phyloP scores from a whole-genome alignment of 2,797 vertebrate genomes.

The Clarias platycephalus region DNA sequence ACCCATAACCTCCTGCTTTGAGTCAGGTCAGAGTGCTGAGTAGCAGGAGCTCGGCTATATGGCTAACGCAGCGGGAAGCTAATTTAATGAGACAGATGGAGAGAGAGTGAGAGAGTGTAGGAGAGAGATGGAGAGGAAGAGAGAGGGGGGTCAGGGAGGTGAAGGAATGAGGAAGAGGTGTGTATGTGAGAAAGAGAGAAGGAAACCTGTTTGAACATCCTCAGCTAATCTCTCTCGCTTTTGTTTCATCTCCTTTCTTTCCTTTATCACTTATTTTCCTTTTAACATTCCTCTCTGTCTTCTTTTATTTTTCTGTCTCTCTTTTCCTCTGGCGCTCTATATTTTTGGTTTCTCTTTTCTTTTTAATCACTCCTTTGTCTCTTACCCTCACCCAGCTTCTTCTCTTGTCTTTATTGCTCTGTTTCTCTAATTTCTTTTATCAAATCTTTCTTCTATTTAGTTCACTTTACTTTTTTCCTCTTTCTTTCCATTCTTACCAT shows the following conservation, averaged over 20 bases:
- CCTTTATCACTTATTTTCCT: neutral
- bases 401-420: neutral
- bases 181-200: neutral
- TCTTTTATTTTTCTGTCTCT: neutral
- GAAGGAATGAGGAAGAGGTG: neutral
- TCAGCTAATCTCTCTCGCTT: neutral
- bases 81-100: constrained; percentile 58
- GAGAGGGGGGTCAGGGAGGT: neutral
- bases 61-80: constrained; percentile 49
- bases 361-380: too few relatives aligned
- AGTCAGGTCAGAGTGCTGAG: constrained; percentile 53
- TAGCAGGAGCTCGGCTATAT: constrained; percentile 35
- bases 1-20: constrained; percentile 53
- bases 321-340: neutral
- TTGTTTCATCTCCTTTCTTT: too few relatives aligned
- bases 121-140: constrained; percentile 12
- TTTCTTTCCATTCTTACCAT: neutral
- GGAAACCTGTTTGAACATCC: neutral
- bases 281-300: neutral
- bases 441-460: too few relatives aligned
- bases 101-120: constrained; percentile 31
- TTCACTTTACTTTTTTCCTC: neutral
- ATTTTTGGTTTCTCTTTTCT: too few relatives aligned
- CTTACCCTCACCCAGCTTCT: neutral
- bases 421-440: neutral